Base-by-base conservation (phyloP, 2,888 invertebrate species). In the Ramazzottius varieornatus region DNA sequence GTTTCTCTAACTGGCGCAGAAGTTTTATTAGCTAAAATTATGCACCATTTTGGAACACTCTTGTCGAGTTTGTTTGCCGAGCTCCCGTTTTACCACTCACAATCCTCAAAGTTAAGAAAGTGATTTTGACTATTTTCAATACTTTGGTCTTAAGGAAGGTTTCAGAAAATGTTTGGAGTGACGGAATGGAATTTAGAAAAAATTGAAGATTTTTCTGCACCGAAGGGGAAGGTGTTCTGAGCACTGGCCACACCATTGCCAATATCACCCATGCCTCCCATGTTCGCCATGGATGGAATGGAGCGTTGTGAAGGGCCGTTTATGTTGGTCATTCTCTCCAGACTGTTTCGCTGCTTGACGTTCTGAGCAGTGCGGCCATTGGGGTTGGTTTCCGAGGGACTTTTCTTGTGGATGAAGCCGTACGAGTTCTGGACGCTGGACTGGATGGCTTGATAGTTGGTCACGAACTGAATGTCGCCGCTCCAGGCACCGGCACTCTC, bases 361-460 rank as follows among this genome's bases (percentile, higher is more conserved):
- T 29, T 13, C 4, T 29, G 54, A 8, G 54, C 8, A 29, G 20
- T 4, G 20, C 4, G 4, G n/a, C 8, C 20, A 13, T 24, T 4
- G 13, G 54, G 54, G 8, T 16, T 4, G 54, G 54, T 29, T 73
- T 86, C 86, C 65, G 84, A 83, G 72, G 84, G 75, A 40, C 73
- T 71, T 66, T 74, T 87, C 67, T 90, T 88, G 65, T 93, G 82
- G 64, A 94, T 88, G 73, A 93, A 94, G 54, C 94, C 94, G 75
- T 93, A 93, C 8, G 93, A 93, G 79, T 93, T 93, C 69, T 89
- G 82, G 1, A 92, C 89, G 46, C 74, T 75, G 34, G 76, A 74
- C 78, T 93, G 93, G 70, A 94, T 93, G 2, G 93, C 92, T 76
- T 93, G 91, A 77, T 90, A 93, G 77, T 94, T 94, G 67, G 92